Base-by-base conservation (phyloP, 2,797 vertebrate genomes). In the Bovichtus diacanthus region DNA sequence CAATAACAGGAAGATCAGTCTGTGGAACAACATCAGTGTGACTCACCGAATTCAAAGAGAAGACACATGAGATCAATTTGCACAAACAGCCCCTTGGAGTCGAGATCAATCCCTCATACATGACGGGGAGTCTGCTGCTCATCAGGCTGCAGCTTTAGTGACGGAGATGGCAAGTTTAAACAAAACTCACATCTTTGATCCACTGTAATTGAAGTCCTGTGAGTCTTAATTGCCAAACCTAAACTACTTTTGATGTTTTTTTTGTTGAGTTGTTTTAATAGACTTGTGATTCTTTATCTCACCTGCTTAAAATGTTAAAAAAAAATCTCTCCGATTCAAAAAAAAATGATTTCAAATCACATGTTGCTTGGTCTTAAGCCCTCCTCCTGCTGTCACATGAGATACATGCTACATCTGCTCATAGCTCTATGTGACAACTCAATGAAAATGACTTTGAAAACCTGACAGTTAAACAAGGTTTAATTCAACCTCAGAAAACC, bases 41-140 rank as follows among this genome's bases (percentile, higher is more conserved):
- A 83, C 69, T 85, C 80, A 84, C 29, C 53, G 16, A 31, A 74
- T 60, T 86, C 66, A 83, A 87, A 87, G 74, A 77, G 51, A 71
- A 75, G 36, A 83, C 85, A 84, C 58, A 60, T 53, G 73, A 83
- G 44, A 80, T 76, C 55, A 64, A 74, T 89, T 78, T 83, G 62
- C 61, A 75, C 23, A 9, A 72, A 50, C 25, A 36, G 43, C 47
- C 66, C 19, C n/a, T 31, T 2, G 5, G 36, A n/a, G 47, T 58
- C 6, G 2, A 59, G 46, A 61, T 72, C 64, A 60, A 34, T 60
- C 68, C 50, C 66, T 69, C n/a, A 11, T 18, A 66, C 43, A 1
- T 16, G 21, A 63, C 25, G 6, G 55, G 39, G 18, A 4, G 64
- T 47, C 56, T 60, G 39, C 59, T 25, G 72, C 62, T 83, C 69